Conservation (phyloP, 2,797 vertebrate genomes). For the Pyrocephalus nanus region DNA sequence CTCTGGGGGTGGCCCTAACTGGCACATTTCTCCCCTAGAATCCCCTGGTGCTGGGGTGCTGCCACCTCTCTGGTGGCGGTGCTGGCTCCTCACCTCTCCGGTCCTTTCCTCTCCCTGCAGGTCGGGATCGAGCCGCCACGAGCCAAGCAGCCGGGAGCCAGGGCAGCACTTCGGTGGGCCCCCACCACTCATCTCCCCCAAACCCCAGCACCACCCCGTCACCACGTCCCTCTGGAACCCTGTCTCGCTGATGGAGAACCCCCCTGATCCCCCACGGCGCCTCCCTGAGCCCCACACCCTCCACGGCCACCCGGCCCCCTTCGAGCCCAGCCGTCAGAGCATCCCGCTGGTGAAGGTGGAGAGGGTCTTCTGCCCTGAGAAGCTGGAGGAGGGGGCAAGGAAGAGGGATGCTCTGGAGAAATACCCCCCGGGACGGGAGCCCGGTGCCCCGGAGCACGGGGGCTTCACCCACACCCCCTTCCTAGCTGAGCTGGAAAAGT, state of each 20-base stretch:
- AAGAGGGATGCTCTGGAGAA: conserved; percentile 86
- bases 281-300: conserved; percentile 80
- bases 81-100: neutral
- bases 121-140: conserved; percentile 84
- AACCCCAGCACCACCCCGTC: conserved; percentile 84
- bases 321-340: conserved; percentile 82
- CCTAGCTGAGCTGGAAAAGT: conserved; percentile 92
- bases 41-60: fast-evolving
- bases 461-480: conserved; percentile 82
- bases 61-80: fast-evolving
- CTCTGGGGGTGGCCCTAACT: neutral
- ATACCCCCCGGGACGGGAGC: conserved; percentile 78
- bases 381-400: conserved; percentile 82
- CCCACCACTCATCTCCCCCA: conserved; percentile 95
- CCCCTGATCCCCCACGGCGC: conserved; percentile 82
- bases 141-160: conserved; percentile 81
- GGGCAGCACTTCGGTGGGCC: conserved; percentile 90
- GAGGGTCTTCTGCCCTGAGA: conserved; percentile 77
- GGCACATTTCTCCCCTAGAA: fast-evolving
- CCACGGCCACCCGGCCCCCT: conserved; percentile 76
- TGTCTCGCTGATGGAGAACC: conserved; percentile 87
- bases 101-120: conserved; percentile 61
- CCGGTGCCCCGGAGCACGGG: conserved; percentile 70
- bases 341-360: conserved; percentile 81
- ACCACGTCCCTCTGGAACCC: conserved; percentile 95